Percentiles rank a stretch among this genome's conserved stretches.
phyloP scores from a whole-genome alignment of 2,113 vertebrate species.

The Rana temporaria region DNA sequence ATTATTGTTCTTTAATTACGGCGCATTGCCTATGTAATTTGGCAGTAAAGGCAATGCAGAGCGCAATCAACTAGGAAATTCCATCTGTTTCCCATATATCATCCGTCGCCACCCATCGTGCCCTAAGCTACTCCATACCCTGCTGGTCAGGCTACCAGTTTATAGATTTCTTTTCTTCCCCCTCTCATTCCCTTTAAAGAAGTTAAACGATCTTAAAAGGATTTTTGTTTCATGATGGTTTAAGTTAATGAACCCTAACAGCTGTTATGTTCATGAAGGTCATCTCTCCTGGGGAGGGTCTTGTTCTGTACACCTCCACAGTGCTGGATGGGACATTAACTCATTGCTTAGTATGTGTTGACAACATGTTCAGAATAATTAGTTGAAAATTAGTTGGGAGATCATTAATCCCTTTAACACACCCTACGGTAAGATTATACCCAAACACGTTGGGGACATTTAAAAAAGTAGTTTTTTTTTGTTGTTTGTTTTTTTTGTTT shows the following conservation, averaged over 20 bases:
- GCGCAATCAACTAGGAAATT: conserved; percentile 67
- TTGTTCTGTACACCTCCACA: conserved; percentile 63
- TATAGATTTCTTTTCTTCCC: conserved; percentile 67
- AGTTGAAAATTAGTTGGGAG: conserved; percentile 81
- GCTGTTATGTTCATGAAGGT: conserved; percentile 67
- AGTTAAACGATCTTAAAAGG: conserved; percentile 81
- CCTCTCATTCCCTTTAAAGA: conserved; percentile 71
- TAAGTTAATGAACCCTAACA: conserved; percentile 69
- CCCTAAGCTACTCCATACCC: conserved; percentile 66
- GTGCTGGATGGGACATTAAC: conserved; percentile 63
- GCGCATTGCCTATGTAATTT: conserved; percentile 73
- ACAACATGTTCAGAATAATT: conserved; percentile 82
- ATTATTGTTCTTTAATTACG: conserved; percentile 72
- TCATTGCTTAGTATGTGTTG: conserved; percentile 75
- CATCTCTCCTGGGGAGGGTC: conserved; percentile 57
- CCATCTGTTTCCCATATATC: conserved; percentile 81
- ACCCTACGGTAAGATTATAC: conserved; percentile 67
- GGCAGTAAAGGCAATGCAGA: conserved; percentile 73
- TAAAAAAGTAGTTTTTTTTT: not conserved
- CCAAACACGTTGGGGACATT: conserved; percentile 21
- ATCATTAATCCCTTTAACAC: conserved; percentile 80
- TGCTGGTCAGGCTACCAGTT: conserved; percentile 73
- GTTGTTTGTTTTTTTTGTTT: no score
- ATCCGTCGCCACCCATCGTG: conserved; percentile 76
- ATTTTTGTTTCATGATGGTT: conserved; percentile 66